Base-by-base conservation (phyloP, 92 coral and sea anemone species). In the Meandrina meandrites region DNA sequence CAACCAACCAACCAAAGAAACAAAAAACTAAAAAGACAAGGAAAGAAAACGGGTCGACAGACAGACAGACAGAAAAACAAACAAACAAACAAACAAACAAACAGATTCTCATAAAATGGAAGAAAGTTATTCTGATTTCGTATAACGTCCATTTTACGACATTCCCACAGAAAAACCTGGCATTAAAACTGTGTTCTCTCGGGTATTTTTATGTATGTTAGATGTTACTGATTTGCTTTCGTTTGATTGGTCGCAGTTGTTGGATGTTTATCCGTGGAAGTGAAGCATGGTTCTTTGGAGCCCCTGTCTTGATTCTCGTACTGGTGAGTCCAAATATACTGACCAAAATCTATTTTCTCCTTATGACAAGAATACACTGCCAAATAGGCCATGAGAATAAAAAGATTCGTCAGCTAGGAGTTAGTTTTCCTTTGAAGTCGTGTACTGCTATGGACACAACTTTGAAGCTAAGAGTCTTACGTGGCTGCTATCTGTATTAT, bases 211-310 rank as follows among this genome's bases (percentile, higher is more conserved):
- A 40, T 40, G 45, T 40, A 40, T 40, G 2, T 40, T 40, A 40
- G 45, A 40, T 40, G 45, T 40, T 2, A 40, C 45, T 17, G 12
- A 10, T 35, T 47, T 27, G 47, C 51, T 28, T 79, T 53, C 7
- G 27, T 79, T 32, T 48, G 67, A 32, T 45, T 21, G 24, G 32
- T 19, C 28, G 37, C 51, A 94, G 98, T 34, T 94, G 98, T 70
- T 94, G 98, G 98, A 86, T 93, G 93, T 93, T 92, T 72, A 84
- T 94, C 34, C 82, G 79, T 72, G 98, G 95, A 45, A 82, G 54
- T 0, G 94, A 90, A 1, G 94, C 90, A 64, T 93, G 98, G 98
- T 94, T 86, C 87, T 94, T 94, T 47, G 96, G 83, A 42, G 91
- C 91, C 28, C 98, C 96, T 32, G 93, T 92, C 28, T 82, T 94